Evolutionary conservation across 2,113 vertebrate species (phyloP), one percentile per base, ranked within the genome.

Genomic region (Prinia subflava): DNA sequence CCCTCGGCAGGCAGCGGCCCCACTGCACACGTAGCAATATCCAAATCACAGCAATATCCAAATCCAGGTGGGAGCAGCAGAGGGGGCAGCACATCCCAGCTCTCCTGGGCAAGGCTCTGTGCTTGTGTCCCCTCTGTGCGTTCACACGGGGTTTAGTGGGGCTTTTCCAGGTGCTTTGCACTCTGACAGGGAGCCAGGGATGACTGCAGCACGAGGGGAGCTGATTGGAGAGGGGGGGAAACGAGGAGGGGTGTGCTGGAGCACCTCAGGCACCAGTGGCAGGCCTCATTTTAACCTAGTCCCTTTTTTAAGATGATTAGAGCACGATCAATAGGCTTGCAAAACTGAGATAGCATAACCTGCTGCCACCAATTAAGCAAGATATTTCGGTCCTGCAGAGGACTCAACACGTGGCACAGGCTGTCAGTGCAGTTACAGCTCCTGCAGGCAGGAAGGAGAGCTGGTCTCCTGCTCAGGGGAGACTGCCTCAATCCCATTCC

Each of bases 341-440:
- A 91, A 85, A 94, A 79, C 90, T 90, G 68, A 76, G 82, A 83
- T 25, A 84, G 15, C 0, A 8, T 88, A 95, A 95, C 90, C 87
- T 80, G 85, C 89, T 94, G 93, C 94, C 84, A 94, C 89, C 87
- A 95, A 83, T 90, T 95, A 94, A 63, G 56, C 9, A 18, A 74
- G 91, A 7, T 79, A 60, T 88, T 95, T 96, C 68, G 0, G 1
- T 79, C 73, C 83, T 86, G 80, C 56, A 68, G 74, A 78, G 77
- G 63, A 74, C 55, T 92, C 50, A 59, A 49, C 56, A 53, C 10
- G 24, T 37, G 50, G 50, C 33, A 24, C 57, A 18, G 46, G 30
- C 59, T 89, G 42, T 35, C 46, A 23, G 50, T 55, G 9, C 28
- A 70, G 23, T 31, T 24, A 60, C 19, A n/a, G 67, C 3, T 2